Evolutionary conservation across 92 coral and sea anemone genomes (phyloP).

Genomic region (Palythoa grandis): DNA sequence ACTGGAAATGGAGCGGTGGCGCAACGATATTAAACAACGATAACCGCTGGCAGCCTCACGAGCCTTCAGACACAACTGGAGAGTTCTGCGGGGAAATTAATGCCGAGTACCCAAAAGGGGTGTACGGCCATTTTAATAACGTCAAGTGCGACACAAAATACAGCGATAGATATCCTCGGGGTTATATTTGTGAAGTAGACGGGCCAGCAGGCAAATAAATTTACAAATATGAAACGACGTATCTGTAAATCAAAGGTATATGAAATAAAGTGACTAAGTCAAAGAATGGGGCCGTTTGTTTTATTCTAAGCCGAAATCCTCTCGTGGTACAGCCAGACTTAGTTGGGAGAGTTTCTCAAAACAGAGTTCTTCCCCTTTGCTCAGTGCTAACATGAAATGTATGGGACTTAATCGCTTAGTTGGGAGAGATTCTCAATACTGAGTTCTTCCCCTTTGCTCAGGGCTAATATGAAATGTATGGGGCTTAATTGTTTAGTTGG

Average conservation of each 20-base stretch:
- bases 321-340: not conserved
- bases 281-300: not conserved
- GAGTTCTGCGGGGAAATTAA: constrained; percentile 33
- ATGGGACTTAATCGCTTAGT: too few relatives aligned
- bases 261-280: not conserved
- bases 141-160: not conserved
- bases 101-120: constrained; percentile 17
- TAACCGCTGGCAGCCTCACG: constrained; percentile 26
- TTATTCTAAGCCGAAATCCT: not conserved
- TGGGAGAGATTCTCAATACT: too few relatives aligned
- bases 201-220: not conserved
- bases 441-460: too few relatives aligned
- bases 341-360: too few relatives aligned
- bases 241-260: not conserved
- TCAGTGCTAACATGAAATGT: too few relatives aligned
- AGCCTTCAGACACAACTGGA: constrained; percentile 18
- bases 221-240: not conserved
- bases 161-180: not conserved
- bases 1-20: constrained; percentile 19
- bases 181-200: constrained; percentile 19
- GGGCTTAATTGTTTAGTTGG: too few relatives aligned
- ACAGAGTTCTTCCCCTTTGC: too few relatives aligned
- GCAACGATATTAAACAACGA: not conserved
- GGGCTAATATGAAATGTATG: too few relatives aligned
- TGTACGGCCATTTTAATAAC: constrained; percentile 34